Percentiles rank a stretch among this genome's conserved stretches.
Conservation (phyloP, 2,888 invertebrate genomes). For the Rhingia rostrata region DNA sequence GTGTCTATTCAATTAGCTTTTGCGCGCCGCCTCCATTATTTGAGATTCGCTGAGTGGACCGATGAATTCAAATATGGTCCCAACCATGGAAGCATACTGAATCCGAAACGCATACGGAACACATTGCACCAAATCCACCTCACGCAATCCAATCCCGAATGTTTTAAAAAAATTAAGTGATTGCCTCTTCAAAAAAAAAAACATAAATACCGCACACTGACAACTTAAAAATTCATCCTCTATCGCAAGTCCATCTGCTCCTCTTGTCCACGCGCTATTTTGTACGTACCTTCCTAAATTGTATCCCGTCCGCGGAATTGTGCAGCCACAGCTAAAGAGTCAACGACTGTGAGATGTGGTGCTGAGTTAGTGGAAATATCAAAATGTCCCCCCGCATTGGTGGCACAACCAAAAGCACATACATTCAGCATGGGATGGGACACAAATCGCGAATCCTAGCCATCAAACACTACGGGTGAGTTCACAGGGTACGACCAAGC, state of each 20-base stretch:
- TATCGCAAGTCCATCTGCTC: constrained; percentile 7
- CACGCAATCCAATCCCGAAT: constrained; percentile 22
- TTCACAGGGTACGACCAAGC: constrained; percentile 19
- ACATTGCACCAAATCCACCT: constrained; percentile 1
- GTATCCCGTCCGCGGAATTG: constrained; percentile 28
- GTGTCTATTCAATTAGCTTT: constrained; percentile 46
- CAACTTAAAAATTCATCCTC: constrained; percentile 26
- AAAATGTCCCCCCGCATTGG: constrained; percentile 1
- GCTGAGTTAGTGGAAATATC: constrained; percentile 20
- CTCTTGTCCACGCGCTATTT: constrained; percentile 18
- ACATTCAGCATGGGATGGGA: background rate
- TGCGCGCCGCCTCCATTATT: constrained; percentile 6
- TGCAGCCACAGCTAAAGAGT: constrained; percentile 50
- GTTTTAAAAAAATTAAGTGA: constrained; percentile 47
- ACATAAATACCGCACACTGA: background rate
- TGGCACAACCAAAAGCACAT: constrained; percentile 13
- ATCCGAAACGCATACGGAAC: background rate
- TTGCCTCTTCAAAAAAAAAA: constrained; percentile 7
- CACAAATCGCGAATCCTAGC: constrained; percentile 44
- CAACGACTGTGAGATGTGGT: constrained; percentile 26
- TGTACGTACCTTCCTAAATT: constrained; percentile 36
- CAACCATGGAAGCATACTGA: background rate
- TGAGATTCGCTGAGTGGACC: background rate
- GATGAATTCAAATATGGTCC: background rate
- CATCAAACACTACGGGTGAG: constrained; percentile 43